These are phyloP conservation scores for Clytia hemisphaerica DNA, from an alignment of 30 jellyfish, hydroid and myxozoan genomes.

Conservation along the genomic window DNA sequence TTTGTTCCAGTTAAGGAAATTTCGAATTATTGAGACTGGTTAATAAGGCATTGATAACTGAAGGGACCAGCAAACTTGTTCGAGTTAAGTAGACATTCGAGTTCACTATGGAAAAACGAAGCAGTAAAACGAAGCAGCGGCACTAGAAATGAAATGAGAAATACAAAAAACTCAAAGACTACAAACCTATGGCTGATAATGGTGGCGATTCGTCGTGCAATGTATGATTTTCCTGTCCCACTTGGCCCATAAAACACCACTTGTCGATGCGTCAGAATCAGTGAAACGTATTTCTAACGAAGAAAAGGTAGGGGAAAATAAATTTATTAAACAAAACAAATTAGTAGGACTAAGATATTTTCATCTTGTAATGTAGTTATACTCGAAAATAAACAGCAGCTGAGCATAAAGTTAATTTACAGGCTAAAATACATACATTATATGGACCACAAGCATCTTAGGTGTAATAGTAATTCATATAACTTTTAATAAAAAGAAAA, in stretches of 20 bases:
- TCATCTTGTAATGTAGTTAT: background rate
- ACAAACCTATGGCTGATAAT: slow-evolving; percentile 50
- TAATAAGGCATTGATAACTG: too few relatives aligned
- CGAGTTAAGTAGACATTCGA: background rate
- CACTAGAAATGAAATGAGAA: background rate
- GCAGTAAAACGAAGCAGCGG: background rate
- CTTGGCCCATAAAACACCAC: slow-evolving; percentile 80
- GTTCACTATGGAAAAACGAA: background rate
- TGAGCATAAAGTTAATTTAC: background rate
- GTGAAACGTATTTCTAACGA: slow-evolving; percentile 59
- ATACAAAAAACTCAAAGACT: background rate
- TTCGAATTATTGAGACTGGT: too few relatives aligned
- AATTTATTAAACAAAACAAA: too few relatives aligned
- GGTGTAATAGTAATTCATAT: too few relatives aligned
- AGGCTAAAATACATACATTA: background rate
- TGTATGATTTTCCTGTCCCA: slow-evolving; percentile 90
- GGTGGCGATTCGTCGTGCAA: slow-evolving; percentile 53
- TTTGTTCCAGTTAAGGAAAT: too few relatives aligned
- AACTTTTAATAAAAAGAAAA: too few relatives aligned
- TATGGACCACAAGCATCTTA: too few relatives aligned
- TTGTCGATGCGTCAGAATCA: slow-evolving; percentile 37
- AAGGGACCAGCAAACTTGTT: too few relatives aligned
- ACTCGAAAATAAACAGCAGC: background rate
- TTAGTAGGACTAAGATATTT: too few relatives aligned
- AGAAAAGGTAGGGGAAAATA: background rate